Percentiles rank a stretch among this genome's conserved stretches.
These are phyloP conservation scores for Hanleya hanleyi DNA, from an alignment of 2,888 invertebrate species.

Conservation along the genomic window DNA sequence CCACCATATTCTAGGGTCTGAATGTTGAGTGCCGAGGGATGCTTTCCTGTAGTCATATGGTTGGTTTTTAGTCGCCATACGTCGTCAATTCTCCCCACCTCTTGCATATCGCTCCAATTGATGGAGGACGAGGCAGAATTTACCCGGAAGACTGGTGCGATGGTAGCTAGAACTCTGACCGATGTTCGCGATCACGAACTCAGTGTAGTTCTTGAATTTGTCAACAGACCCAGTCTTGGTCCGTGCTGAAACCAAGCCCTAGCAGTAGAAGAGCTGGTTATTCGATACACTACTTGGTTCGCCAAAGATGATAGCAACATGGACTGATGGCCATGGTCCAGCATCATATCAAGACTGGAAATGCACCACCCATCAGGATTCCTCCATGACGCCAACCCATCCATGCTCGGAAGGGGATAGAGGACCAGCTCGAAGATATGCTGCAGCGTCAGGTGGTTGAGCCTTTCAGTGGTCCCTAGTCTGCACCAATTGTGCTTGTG, in stretches of 20 bases:
- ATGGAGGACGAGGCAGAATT: not conserved
- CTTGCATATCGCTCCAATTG: too few species aligned
- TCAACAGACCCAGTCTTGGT: not conserved
- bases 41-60: too few species aligned
- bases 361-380: not conserved
- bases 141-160: not conserved
- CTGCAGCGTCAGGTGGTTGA: not conserved
- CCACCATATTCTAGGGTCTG: too few species aligned
- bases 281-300: too few species aligned
- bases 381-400: not conserved
- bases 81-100: too few species aligned
- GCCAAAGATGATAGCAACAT: not conserved
- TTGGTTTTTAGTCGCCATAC: too few species aligned
- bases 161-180: not conserved
- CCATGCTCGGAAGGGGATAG: not conserved
- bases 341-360: not conserved
- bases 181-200: not conserved
- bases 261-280: too few species aligned
- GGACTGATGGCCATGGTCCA: not conserved
- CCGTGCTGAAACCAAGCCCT: too few species aligned
- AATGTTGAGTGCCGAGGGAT: too few species aligned
- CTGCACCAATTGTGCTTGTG: not conserved
- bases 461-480: not conserved
- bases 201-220: not conserved
- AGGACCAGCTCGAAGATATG: not conserved